Conservation (phyloP, 2,888 invertebrate species). For the Neria commutata region DNA sequence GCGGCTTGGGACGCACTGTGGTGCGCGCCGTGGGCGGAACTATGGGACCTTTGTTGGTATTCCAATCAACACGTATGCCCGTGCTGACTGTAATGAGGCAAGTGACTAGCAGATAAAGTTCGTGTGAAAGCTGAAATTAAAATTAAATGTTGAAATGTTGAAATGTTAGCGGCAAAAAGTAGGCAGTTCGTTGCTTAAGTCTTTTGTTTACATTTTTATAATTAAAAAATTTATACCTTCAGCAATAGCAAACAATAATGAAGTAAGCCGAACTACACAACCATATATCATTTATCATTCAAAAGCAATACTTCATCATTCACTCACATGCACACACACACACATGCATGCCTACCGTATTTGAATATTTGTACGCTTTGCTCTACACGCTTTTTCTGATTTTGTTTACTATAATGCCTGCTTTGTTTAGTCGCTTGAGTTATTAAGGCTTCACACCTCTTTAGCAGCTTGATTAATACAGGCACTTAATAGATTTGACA, state of each 20-base stretch:
- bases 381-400: too few species aligned
- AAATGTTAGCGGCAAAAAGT: neutral
- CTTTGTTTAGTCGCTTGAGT: too few species aligned
- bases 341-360: too few species aligned
- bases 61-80: constrained; percentile 69
- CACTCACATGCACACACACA: too few species aligned
- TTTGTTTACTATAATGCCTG: too few species aligned
- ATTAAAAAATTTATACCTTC: too few species aligned
- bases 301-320: too few species aligned
- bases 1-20: constrained; percentile 63
- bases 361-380: too few species aligned
- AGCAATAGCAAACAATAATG: too few species aligned
- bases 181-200: constrained; percentile 22
- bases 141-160: constrained; percentile 1
- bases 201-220: constrained; percentile 28
- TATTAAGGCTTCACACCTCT: constrained; percentile 2
- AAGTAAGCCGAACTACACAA: too few species aligned
- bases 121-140: constrained; percentile 38
- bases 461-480: neutral
- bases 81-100: constrained; percentile 58
- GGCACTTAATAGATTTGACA: neutral
- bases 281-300: too few species aligned
- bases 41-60: constrained; percentile 69
- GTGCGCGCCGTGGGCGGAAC: constrained; percentile 66
- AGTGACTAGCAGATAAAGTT: constrained; percentile 53